A percentile compares a stretch with the other conserved stretches of the same genome.
These are phyloP conservation scores for Willisornis vidua DNA, from an alignment of 2,113 vertebrate genomes.

Conservation along the genomic window DNA sequence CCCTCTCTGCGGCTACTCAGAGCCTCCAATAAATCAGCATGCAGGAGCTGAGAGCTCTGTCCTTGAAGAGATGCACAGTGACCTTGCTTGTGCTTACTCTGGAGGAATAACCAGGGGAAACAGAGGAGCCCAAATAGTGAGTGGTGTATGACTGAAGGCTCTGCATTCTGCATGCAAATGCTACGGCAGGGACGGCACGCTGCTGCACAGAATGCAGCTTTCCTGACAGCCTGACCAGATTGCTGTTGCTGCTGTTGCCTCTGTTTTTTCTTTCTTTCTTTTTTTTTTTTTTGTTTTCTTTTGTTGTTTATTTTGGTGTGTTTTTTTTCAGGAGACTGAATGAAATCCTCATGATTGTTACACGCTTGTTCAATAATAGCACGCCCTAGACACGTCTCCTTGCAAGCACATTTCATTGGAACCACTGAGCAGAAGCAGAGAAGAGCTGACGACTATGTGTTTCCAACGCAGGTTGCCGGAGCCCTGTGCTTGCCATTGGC, in stretches of 20 bases:
- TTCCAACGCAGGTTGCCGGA: slow-evolving; percentile 20
- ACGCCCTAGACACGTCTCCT: slow-evolving; percentile 29
- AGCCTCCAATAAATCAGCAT: slow-evolving; percentile 65
- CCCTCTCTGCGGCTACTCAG: slow-evolving; percentile 27
- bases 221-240: slow-evolving; percentile 11
- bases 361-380: slow-evolving; percentile 33
- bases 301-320: no score
- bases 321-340: not conserved
- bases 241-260: not conserved
- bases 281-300: not conserved
- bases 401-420: not conserved
- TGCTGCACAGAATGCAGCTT: not conserved
- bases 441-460: slow-evolving; percentile 49
- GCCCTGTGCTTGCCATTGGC: slow-evolving; percentile 61
- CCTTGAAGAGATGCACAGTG: slow-evolving; percentile 78
- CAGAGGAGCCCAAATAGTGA: not conserved
- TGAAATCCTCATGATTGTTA: slow-evolving; percentile 37
- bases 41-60: slow-evolving; percentile 58
- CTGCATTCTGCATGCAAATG: slow-evolving; percentile 40
- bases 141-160: slow-evolving; percentile 31
- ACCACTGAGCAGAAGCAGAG: slow-evolving; percentile 57
- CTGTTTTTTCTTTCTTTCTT: not conserved
- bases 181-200: not conserved
- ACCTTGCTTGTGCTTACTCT: slow-evolving; percentile 75
- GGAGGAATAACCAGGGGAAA: slow-evolving; percentile 29